Base-by-base conservation (phyloP, 2,113 vertebrate species). In the Eudyptes chrysolophus region DNA sequence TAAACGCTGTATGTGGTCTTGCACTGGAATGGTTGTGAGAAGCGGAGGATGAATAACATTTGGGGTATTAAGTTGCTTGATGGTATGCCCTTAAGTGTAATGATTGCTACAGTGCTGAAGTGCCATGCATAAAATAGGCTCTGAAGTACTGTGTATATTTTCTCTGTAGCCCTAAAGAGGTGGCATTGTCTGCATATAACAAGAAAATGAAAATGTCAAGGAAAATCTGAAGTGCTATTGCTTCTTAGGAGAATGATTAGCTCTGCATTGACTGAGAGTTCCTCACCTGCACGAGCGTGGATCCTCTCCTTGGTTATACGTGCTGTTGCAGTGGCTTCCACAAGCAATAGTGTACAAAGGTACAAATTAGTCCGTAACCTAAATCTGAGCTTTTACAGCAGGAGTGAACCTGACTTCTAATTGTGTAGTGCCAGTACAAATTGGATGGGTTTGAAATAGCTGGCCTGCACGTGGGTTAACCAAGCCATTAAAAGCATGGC, bases 121-220 rank as follows among this genome's bases (percentile, higher is more conserved):
- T 65, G 72, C 36, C 29, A 9, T 0, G 2, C 8, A 15, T 68
- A 60, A 82, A 90, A 79, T 1, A 7, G 58, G 36, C 60, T 77
- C 92, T 80, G 80, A 66, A 51, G 81, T 32, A 15, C 77, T 32
- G 65, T n/a, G 22, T 64, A 0, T 66, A 30, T 76, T 83, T 89
- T 42, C 48, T 54, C 70, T 42, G 65, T 12, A 55, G 54, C 84
- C 38, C 29, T 80, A 36, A 89, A 96, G 89, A 83, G 55, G 84
- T 65, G 87, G 54, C 62, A 87, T 69, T 94, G 89, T 96, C 81
- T 91, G 75, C 26, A 10, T 34, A 5, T 11, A 82, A 79, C 20
- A 27, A 87, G 74, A 40, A 92, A 92, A 84, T 81, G 57, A 82
- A 96, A 95, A 89, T 54, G 61, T 79, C 66, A 89, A 87, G 77